Evolutionary conservation across 2,888 invertebrate genomes (phyloP).

Genomic region (Cyaniris semiargus): DNA sequence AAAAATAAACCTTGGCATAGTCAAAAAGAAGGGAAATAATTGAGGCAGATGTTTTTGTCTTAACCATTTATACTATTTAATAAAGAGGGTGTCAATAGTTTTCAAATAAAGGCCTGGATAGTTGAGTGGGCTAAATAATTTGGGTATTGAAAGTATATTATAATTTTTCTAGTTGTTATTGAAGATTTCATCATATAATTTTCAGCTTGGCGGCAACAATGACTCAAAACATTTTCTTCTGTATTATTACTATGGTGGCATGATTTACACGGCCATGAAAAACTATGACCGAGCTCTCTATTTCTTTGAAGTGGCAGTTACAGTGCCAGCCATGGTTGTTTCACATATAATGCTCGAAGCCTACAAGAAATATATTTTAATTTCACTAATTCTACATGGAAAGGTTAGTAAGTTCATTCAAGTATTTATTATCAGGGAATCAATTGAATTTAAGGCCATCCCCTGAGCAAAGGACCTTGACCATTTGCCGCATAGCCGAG

Average conservation of each 20-base stretch:
- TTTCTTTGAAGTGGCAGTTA: constrained; percentile 97
- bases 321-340: constrained; percentile 96
- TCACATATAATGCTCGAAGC: constrained; percentile 99
- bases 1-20: too few relatives aligned
- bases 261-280: constrained; percentile 97
- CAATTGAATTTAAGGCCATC: too few relatives aligned
- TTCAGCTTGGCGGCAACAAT: constrained; percentile 85
- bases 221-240: constrained; percentile 94
- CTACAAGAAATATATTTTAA: constrained; percentile 97
- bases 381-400: constrained; percentile 94
- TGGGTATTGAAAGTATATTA: neutral
- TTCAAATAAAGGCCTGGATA: neutral
- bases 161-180: constrained; percentile 33
- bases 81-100: too few relatives aligned
- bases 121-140: neutral
- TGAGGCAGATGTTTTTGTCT: too few relatives aligned
- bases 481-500: too few relatives aligned
- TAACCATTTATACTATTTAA: too few relatives aligned
- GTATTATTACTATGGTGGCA: constrained; percentile 98
- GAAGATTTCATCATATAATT: constrained; percentile 38
- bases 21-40: too few relatives aligned
- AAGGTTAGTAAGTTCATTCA: constrained; percentile 80
- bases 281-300: constrained; percentile 95
- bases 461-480: too few relatives aligned
- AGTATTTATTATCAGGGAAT: neutral